These are phyloP conservation scores for Mormyrops attenuatus DNA, from an alignment of 2,797 vertebrate genomes.

Conservation along the genomic window DNA sequence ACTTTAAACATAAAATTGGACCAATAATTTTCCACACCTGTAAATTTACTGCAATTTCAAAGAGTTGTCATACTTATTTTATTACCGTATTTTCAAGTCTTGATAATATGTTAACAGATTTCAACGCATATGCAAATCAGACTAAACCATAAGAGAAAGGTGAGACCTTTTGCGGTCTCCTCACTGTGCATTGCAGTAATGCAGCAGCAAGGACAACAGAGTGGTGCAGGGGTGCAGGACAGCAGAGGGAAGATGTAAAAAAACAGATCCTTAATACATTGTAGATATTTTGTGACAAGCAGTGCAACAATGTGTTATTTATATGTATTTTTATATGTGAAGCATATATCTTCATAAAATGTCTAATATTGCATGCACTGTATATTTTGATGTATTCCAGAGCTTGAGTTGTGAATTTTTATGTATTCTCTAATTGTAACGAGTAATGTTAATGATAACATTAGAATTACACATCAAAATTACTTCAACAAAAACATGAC, in stretches of 20 bases:
- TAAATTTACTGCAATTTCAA: neutral
- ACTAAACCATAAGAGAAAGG: neutral
- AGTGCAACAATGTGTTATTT: conserved; percentile 44
- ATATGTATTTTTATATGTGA: conserved; percentile 32
- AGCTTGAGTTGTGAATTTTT: conserved; percentile 48
- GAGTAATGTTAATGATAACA: neutral
- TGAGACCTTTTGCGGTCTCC: no score
- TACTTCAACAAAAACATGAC: conserved; percentile 51
- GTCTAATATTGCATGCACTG: conserved; percentile 56
- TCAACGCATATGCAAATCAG: neutral
- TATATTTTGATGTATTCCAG: conserved; percentile 38
- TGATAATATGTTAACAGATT: neutral
- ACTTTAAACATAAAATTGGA: neutral
- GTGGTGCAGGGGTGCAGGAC: neutral
- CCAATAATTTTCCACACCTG: neutral
- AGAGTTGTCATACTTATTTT: neutral
- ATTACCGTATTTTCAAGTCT: neutral
- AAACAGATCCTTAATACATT: conserved; percentile 21
- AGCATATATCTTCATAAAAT: conserved; percentile 40
- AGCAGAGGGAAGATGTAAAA: neutral
- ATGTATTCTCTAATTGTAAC: conserved; percentile 53
- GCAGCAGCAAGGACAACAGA: neutral
- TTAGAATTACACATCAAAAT: conserved; percentile 41
- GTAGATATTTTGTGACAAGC: conserved; percentile 69
- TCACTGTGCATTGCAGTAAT: neutral